Conservation (phyloP, 2,113 vertebrate species). For the Alces alces region DNA sequence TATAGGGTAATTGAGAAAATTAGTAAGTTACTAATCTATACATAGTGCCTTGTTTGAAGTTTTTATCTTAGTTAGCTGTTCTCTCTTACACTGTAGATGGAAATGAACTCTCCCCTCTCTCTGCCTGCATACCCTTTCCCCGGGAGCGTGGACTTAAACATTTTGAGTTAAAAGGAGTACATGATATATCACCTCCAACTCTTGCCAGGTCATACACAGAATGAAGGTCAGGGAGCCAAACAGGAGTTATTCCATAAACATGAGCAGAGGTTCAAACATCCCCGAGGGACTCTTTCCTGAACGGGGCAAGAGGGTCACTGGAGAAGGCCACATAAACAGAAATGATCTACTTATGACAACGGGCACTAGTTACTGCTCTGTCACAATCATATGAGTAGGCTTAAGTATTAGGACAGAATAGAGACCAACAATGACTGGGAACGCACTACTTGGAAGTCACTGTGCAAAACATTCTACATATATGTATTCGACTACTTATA, state of each 20-base stretch:
- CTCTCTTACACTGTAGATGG: not conserved
- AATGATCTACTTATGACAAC: not conserved
- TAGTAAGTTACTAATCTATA: not conserved
- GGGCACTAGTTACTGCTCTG: not conserved
- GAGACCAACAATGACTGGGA: not conserved
- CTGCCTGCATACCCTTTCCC: not conserved
- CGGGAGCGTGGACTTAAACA: not conserved
- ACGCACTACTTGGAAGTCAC: not conserved
- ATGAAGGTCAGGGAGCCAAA: not conserved
- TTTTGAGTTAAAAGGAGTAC: not conserved
- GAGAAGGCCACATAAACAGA: not conserved
- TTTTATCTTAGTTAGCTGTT: not conserved
- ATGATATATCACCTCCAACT: not conserved
- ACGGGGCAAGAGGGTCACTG: not conserved
- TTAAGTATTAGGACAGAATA: not conserved
- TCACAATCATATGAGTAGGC: not conserved
- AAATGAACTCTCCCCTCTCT: not conserved
- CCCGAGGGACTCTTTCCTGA: not conserved
- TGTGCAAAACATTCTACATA: not conserved
- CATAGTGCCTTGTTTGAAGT: not conserved
- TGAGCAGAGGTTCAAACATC: not conserved
- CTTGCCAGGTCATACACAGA: not conserved
- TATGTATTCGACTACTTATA: not conserved
- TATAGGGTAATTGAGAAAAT: not conserved
- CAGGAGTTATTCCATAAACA: not conserved